Evolutionary conservation across 37 sponge, comb jelly and placozoan genomes (phyloP).

Genomic region (Aplysina aerophoba): DNA sequence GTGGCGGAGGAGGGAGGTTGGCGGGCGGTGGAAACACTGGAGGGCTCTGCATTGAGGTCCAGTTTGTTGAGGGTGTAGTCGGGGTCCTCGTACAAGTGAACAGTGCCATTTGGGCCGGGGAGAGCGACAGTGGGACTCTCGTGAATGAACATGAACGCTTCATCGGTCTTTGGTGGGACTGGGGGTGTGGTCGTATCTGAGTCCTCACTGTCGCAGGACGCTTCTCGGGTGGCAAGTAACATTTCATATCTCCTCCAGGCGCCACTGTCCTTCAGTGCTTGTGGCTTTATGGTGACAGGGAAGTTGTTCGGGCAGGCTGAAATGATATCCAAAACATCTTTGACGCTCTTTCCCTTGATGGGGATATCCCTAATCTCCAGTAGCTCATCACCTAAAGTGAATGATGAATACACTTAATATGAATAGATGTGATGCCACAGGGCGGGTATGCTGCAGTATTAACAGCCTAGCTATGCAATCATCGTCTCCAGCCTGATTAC

Average conservation of each 20-base stretch:
- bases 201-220: neutral
- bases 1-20: too few species aligned
- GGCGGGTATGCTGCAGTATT: too few species aligned
- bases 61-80: conserved; percentile 26
- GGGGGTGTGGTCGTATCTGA: neutral
- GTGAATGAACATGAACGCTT: neutral
- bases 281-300: conserved; percentile 8
- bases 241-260: neutral
- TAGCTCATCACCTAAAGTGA: conserved; percentile 15
- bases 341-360: conserved; percentile 26
- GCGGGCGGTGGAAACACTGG: too few species aligned
- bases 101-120: neutral
- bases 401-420: neutral
- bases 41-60: neutral
- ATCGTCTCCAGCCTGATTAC: too few species aligned
- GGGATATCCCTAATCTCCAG: conserved; percentile 10
- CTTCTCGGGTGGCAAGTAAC: neutral
- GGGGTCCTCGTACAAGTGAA: conserved; percentile 9
- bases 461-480: too few species aligned
- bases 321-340: conserved; percentile 1
- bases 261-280: neutral
- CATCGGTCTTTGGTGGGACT: conserved; percentile 16
- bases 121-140: conserved; percentile 2
- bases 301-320: neutral
- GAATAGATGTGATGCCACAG: neutral